phyloP scores from a whole-genome alignment of 2,113 vertebrate genomes.

The Xerus inauris region DNA sequence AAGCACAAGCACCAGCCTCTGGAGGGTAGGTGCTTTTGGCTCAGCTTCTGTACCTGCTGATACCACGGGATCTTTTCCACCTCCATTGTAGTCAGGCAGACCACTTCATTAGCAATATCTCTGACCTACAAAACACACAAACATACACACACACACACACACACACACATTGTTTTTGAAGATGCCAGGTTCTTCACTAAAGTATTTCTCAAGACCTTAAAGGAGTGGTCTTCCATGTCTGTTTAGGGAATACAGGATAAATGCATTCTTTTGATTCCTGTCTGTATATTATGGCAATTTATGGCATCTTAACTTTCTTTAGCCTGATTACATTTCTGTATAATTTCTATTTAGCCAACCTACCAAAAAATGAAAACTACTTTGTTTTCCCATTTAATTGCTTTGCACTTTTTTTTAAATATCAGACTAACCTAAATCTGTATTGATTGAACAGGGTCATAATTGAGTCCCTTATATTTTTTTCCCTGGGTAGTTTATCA shows the following conservation, averaged over 20 bases:
- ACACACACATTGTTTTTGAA: not conserved
- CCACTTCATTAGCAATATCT: not conserved
- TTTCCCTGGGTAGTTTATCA: not conserved
- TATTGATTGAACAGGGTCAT: not conserved
- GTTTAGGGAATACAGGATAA: not conserved
- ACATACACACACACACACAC: too few species aligned
- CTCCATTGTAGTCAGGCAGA: not conserved
- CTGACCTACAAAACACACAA: not conserved
- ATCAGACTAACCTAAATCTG: not conserved
- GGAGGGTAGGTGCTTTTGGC: not conserved
- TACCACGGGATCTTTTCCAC: not conserved
- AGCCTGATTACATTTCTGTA: not conserved
- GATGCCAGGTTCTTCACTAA: not conserved
- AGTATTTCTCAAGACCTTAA: not conserved
- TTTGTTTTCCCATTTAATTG: not conserved
- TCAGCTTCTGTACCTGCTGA: not conserved
- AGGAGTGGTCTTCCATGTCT: not conserved
- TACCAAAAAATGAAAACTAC: not conserved
- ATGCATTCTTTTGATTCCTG: not conserved
- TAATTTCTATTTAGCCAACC: not conserved
- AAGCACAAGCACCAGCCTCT: not conserved
- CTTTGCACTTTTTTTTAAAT: not conserved
- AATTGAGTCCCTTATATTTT: slow-evolving; percentile 13
- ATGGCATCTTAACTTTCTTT: slow-evolving; percentile 31
- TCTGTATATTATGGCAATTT: not conserved